Percentiles rank a stretch among this genome's conserved stretches.
phyloP scores from a whole-genome alignment of 2,888 invertebrate genomes.

The Trichogramma evanescens region DNA sequence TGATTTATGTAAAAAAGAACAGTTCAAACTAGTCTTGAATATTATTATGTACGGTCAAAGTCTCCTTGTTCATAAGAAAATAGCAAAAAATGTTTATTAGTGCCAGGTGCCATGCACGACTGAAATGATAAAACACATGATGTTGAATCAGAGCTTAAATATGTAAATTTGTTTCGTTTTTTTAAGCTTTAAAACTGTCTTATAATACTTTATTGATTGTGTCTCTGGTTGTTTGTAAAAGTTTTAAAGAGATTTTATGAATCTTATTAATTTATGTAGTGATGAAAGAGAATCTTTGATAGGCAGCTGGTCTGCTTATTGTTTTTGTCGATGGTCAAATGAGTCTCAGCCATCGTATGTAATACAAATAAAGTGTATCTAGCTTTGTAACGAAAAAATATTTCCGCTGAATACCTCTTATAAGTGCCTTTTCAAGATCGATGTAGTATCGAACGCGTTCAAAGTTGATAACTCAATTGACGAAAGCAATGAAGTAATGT shows the following conservation, averaged over 20 bases:
- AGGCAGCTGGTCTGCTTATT: conserved; percentile 46
- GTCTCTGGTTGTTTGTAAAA: too few relatives aligned
- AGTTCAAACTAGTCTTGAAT: conserved; percentile 4
- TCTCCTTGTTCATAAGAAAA: conserved; percentile 10
- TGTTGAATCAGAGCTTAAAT: conserved; percentile 3
- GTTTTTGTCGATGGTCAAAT: conserved; percentile 3
- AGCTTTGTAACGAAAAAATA: too few relatives aligned
- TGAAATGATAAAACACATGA: conserved; percentile 4
- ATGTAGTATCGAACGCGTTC: too few relatives aligned
- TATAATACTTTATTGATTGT: conserved; percentile 1
- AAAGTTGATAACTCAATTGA: too few relatives aligned
- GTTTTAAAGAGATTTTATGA: conserved; percentile 1
- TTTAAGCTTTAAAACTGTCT: conserved; percentile 19
- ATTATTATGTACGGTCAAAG: conserved; percentile 6
- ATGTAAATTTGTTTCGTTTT: conserved; percentile 2
- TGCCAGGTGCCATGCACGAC: conserved; percentile 29
- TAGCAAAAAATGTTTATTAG: neutral
- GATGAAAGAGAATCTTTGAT: conserved; percentile 3
- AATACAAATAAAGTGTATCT: conserved; percentile 9
- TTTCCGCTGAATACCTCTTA: too few relatives aligned
- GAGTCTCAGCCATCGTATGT: conserved; percentile 10
- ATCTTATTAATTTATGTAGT: conserved; percentile 10
- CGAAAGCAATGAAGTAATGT: too few relatives aligned
- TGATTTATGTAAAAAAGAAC: too few relatives aligned
- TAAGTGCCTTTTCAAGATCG: too few relatives aligned